Evolutionary conservation across 2,888 invertebrate genomes (phyloP).

Genomic region (Tipula vernalis): DNA sequence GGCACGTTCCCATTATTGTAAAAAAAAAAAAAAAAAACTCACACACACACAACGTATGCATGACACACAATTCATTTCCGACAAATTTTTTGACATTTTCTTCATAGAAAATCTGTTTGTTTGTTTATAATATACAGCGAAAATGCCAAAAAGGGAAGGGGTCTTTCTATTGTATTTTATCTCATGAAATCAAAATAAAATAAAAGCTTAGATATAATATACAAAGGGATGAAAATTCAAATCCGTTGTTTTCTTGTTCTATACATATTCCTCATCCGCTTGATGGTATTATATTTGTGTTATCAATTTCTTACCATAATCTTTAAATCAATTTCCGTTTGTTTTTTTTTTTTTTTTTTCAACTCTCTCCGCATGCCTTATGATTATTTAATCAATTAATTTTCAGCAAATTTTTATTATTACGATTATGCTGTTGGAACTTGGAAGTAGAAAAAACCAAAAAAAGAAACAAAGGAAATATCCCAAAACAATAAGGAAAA

Average conservation of each 20-base stretch:
- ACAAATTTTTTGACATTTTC: neutral
- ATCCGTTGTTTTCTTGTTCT: neutral
- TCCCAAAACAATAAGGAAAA: neutral
- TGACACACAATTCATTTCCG: neutral
- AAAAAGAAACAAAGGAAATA: neutral
- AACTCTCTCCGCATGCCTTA: neutral
- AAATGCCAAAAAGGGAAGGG: neutral
- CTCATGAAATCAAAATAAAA: neutral
- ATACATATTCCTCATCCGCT: neutral
- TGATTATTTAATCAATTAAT: neutral
- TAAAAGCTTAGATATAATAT: neutral
- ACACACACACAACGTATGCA: neutral
- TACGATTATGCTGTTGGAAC: neutral
- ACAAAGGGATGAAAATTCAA: constrained; percentile 1
- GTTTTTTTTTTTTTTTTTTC: no score
- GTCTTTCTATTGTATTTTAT: neutral
- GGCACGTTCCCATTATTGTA: neutral
- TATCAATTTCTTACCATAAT: neutral
- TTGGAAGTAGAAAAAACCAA: no score
- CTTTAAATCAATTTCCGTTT: neutral
- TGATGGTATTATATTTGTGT: neutral
- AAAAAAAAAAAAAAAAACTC: neutral
- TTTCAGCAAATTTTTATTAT: neutral
- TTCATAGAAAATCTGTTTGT: neutral
- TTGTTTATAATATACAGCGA: no score